A percentile compares a stretch with the other conserved stretches of the same genome.
Evolutionary conservation across 2,888 invertebrate species (phyloP).

Genomic region (Dicranocentrus wangi): DNA sequence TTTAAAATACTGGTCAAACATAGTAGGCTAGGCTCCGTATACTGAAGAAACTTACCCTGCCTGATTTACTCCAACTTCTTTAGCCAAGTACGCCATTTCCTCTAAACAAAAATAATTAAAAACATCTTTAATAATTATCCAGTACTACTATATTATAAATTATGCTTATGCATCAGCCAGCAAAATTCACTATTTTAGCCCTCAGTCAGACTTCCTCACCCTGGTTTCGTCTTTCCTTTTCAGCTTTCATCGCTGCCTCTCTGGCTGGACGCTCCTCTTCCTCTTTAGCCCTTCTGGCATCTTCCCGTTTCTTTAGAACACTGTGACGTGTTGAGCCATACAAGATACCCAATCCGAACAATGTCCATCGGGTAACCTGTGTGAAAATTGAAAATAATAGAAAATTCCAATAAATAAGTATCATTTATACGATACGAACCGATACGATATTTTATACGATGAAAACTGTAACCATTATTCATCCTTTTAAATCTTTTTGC

Average conservation of each 20-base stretch:
- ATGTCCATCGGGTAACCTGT: conserved; percentile 58
- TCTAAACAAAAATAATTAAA: conserved; percentile 40
- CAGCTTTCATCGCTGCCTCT: conserved; percentile 62
- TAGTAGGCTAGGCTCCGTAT: background rate
- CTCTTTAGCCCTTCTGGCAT: conserved; percentile 34
- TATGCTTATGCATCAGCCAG: background rate
- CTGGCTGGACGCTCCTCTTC: conserved; percentile 63
- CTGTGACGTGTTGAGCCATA: conserved; percentile 50
- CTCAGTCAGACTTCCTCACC: conserved; percentile 30
- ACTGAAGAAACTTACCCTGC: conserved; percentile 10
- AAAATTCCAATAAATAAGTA: background rate
- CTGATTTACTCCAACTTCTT: conserved; percentile 37
- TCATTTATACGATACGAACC: too few relatives aligned
- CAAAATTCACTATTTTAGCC: background rate
- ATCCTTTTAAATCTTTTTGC: too few relatives aligned
- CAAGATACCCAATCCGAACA: conserved; percentile 57
- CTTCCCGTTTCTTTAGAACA: conserved; percentile 44
- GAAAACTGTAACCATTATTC: too few relatives aligned
- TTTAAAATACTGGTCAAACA: too few relatives aligned
- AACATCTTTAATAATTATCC: background rate
- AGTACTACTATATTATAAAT: background rate
- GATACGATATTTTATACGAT: too few relatives aligned
- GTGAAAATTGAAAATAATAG: conserved; percentile 1
- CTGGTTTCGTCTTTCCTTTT: conserved; percentile 45
- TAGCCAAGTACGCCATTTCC: conserved; percentile 63